A percentile compares a stretch with the other conserved stretches of the same genome.
These are phyloP conservation scores for Sphaerodactylus townsendi DNA, from an alignment of 2,113 vertebrate genomes.

Conservation along the genomic window DNA sequence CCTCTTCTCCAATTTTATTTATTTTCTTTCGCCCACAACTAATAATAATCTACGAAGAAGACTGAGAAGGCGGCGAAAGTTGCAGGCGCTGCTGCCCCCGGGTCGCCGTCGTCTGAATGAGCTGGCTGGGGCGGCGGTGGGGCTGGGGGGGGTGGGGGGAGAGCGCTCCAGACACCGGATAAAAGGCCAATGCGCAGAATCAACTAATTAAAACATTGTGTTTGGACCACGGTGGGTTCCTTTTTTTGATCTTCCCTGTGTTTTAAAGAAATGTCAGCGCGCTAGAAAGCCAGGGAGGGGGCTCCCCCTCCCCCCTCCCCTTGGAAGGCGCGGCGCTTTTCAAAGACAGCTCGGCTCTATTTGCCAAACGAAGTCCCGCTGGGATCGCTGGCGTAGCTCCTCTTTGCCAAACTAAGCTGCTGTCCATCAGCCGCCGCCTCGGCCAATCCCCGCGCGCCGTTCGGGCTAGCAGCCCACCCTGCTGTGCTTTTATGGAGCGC, in stretches of 20 bases:
- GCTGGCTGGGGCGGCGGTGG: not conserved
- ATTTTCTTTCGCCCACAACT: not conserved
- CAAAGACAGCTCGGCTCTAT: slow-evolving; percentile 95
- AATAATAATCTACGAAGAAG: not conserved
- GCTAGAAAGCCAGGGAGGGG: slow-evolving; percentile 66
- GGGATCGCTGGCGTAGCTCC: slow-evolving; percentile 96
- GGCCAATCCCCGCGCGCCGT: slow-evolving; percentile 93
- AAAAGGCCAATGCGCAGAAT: slow-evolving; percentile 75
- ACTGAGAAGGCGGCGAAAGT: not conserved
- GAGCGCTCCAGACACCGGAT: slow-evolving; percentile 71
- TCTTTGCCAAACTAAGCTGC: slow-evolving; percentile 96
- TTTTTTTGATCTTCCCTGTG: slow-evolving; percentile 79
- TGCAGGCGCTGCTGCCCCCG: not conserved
- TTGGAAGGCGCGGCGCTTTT: slow-evolving; percentile 88
- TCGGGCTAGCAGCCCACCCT: slow-evolving; percentile 94
- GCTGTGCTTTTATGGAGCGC: slow-evolving; percentile 99
- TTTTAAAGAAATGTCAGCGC: slow-evolving; percentile 82
- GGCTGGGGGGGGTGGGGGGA: too few relatives aligned
- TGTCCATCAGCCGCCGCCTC: slow-evolving; percentile 91
- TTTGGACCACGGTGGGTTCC: slow-evolving; percentile 81
- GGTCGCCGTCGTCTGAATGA: not conserved
- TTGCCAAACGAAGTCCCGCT: slow-evolving; percentile 94
- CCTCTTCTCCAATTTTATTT: too few relatives aligned
- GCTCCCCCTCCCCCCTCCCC: slow-evolving; percentile 36
- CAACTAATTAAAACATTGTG: slow-evolving; percentile 84